Base-by-base conservation (phyloP, 2,797 vertebrate species). In the Pempheris klunzingeri region DNA sequence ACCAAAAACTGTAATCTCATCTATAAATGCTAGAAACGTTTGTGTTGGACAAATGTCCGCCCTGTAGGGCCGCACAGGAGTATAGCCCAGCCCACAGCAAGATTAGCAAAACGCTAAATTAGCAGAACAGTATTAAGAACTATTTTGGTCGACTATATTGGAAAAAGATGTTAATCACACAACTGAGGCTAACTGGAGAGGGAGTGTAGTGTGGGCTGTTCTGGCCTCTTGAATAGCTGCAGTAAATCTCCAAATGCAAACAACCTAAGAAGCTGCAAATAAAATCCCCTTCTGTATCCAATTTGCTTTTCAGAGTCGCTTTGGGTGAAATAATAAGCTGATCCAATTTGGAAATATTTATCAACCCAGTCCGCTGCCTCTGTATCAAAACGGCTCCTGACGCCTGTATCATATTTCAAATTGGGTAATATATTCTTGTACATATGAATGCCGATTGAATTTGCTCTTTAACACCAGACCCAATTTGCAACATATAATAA, bases 331-430 rank as follows among this genome's bases (percentile, higher is more conserved):
- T 94, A 95, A 94, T 93, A 94, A 94, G 90, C 80, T 88, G 87
- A 93, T 94, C 90, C 92, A 93, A 94, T 94, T 94, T 94, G 85
- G 82, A 93, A 93, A 93, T 92, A 94, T 94, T 93, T 95, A 93
- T 94, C 92, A 92, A 90, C 87, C 77, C 86, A 88, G 91, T 86
- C 83, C 74, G 78, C 88, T 81, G 87, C 80, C 83, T 90, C 84
- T 67, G 82, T 87, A 90, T 90, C 89, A 90, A 91, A 92, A 87
- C 74, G 80, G 73, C 78, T 92, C 88, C 83, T 87, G 81, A 93
- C 77, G 88, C 84, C 74, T 78, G 84, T 87, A 81, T 91, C 87
- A 85, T 89, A 88, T 85, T 82, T 80, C 81, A 92, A 89, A 94
- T 85, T 90, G 87, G 84, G 83, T 93, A 92, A 93, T 94, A 84